Percentiles rank a stretch among this genome's conserved stretches.
phyloP scores from a whole-genome alignment of 2,797 vertebrate genomes.

The Danio jaintianensis region DNA sequence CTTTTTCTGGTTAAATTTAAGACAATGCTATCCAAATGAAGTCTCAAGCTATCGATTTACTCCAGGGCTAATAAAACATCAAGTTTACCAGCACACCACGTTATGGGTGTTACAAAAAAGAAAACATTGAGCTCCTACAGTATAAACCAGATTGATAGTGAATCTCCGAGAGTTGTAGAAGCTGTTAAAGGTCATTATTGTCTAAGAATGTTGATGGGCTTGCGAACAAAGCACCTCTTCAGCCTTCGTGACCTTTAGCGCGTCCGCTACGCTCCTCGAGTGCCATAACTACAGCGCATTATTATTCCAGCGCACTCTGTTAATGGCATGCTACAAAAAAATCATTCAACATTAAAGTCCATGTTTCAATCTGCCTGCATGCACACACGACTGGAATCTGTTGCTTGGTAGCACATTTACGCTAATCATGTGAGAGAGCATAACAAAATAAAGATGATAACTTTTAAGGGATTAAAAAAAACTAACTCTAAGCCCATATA shows the following conservation, averaged over 20 bases:
- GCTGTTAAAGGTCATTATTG: conserved; percentile 47
- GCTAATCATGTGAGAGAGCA: not conserved
- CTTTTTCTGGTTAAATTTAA: not conserved
- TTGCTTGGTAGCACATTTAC: not conserved
- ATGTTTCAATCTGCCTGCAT: conserved; percentile 25
- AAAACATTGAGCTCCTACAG: too few species aligned
- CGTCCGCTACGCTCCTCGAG: conserved; percentile 43
- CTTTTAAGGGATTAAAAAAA: not conserved
- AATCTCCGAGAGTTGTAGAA: too few species aligned
- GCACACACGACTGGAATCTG: conserved; percentile 14
- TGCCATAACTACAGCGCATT: conserved; percentile 45
- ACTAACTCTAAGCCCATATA: not conserved
- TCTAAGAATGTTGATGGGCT: conserved; percentile 44
- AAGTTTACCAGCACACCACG: too few species aligned
- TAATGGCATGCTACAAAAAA: conserved; percentile 32
- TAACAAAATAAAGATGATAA: not conserved
- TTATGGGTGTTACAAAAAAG: too few species aligned
- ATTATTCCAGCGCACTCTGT: conserved; percentile 35
- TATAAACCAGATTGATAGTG: too few species aligned
- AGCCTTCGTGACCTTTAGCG: conserved; percentile 40
- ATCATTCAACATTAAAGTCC: conserved; percentile 20
- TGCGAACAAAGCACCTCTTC: conserved; percentile 37
- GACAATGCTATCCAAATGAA: too few species aligned
- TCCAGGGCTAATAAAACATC: too few species aligned
- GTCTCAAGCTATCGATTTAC: too few species aligned